Evolutionary conservation across 2,888 invertebrate genomes (phyloP).

Genomic region (Xylota sylvarum): DNA sequence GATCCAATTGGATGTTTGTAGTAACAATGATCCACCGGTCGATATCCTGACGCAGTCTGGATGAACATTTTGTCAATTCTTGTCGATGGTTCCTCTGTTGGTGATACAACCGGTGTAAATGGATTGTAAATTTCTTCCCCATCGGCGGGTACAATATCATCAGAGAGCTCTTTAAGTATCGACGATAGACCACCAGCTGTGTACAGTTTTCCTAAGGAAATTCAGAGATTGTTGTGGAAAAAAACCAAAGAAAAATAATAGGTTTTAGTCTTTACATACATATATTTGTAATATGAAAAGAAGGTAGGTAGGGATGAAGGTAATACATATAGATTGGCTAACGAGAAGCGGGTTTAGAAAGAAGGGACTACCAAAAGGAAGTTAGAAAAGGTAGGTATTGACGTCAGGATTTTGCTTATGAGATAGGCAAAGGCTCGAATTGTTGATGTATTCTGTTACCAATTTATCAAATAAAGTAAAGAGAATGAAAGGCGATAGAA

Average conservation of each 20-base stretch:
- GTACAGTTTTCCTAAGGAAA: conserved; percentile 82
- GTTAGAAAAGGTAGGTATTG: not conserved
- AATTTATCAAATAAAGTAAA: too few relatives aligned
- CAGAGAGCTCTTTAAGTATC: conserved; percentile 84
- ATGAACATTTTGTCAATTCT: conserved; percentile 85
- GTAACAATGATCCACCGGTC: conserved; percentile 84
- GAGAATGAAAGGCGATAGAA: too few relatives aligned
- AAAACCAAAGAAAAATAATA: not conserved
- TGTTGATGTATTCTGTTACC: too few relatives aligned
- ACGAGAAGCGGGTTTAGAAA: conserved; percentile 19
- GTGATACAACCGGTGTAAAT: conserved; percentile 85
- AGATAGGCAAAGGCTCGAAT: too few relatives aligned
- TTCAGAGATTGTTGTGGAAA: not conserved
- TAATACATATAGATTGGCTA: conserved; percentile 18
- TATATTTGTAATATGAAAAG: not conserved
- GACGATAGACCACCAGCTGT: conserved; percentile 84
- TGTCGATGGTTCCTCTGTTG: conserved; percentile 84
- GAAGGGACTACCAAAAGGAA: not conserved
- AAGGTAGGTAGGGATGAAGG: not conserved
- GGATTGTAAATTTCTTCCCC: conserved; percentile 85
- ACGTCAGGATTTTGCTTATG: not conserved
- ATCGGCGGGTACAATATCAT: conserved; percentile 84
- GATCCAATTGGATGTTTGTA: conserved; percentile 83
- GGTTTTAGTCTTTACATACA: conserved; percentile 38
- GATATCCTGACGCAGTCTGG: conserved; percentile 85